Evolutionary conservation across 2,888 invertebrate genomes (phyloP), one percentile per base, ranked within the genome.

Genomic region (Xestoiulus laeticollis): DNA sequence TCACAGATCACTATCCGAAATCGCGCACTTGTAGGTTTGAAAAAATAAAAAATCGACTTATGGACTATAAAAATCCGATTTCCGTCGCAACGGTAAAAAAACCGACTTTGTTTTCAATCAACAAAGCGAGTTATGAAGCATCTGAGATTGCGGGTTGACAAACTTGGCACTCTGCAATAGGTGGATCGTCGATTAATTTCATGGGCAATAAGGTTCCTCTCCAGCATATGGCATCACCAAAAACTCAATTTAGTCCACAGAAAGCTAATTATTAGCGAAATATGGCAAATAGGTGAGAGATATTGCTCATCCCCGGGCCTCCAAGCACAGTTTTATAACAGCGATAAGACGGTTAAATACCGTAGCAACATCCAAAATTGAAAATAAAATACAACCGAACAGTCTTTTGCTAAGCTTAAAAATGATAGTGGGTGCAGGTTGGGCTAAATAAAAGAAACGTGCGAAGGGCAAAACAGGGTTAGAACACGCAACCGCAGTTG

Each of bases 261-360:
- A 48, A 8, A 68, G 68, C 30, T 78, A 78, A 78, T 78, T 26
- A 78, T 26, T 32, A 5, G 78, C 16, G 30, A 16, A 78, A 78
- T 30, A 8, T 78, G 26, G 78, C 78, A 78, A 78, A 12, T 26
- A 78, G 78, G 78, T 78, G 78, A 32, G 26, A 68, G 78, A 78
- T 78, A 78, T 78, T 78, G 78, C 78, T 78, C 78, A 78, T 78
- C 78, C 30, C 30, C 78, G 8, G 30, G 59, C 59, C 22, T 68
- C 12, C 6, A 26, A 10, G 12, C 68, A 22, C 22, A 12, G 14
- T 48, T 48, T 68, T 68, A 68, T 26, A 26, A 26, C 68, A 10
- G 26, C 68, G 68, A 68, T 68, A 68, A 59, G 59, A 6, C n/a
- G n/a, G 59, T 8, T 1, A 68, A 22, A 68, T 68, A 26, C 26